These are phyloP conservation scores for Platichthys flesus DNA, from an alignment of 2,113 vertebrate genomes.

Conservation along the genomic window DNA sequence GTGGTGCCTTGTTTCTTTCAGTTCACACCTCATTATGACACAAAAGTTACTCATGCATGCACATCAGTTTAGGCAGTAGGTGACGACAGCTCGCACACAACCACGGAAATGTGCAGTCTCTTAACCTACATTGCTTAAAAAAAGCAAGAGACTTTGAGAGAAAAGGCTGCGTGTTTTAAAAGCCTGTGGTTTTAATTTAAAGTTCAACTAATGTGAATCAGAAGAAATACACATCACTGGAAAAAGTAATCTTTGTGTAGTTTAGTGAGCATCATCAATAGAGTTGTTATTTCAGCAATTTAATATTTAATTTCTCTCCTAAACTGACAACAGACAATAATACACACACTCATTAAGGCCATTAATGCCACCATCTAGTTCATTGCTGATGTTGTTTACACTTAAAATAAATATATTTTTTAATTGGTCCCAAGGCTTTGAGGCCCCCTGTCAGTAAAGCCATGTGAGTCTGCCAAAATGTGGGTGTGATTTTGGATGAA, in stretches of 20 bases:
- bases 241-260: too few species aligned
- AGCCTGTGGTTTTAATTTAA: too few species aligned
- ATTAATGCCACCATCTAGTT: too few species aligned
- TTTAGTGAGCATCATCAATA: too few species aligned
- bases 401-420: too few species aligned
- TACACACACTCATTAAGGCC: too few species aligned
- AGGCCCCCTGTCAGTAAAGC: background rate
- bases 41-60: background rate
- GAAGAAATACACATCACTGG: too few species aligned
- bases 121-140: constrained; percentile 6
- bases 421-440: background rate
- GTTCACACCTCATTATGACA: constrained; percentile 17
- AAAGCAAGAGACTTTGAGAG: constrained; percentile 27
- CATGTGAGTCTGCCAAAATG: background rate
- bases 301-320: too few species aligned
- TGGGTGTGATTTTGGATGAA: background rate
- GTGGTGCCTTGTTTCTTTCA: background rate
- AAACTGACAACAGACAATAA: too few species aligned
- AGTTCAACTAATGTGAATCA: too few species aligned
- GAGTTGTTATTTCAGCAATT: too few species aligned
- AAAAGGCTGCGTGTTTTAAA: constrained; percentile 2
- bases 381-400: too few species aligned
- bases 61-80: background rate
- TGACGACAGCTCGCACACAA: background rate
- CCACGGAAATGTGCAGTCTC: constrained; percentile 6